Percentiles rank a stretch among this genome's conserved stretches.
phyloP scores from a whole-genome alignment of 1,140 invertebrate species.

The Holotrichia oblita region DNA sequence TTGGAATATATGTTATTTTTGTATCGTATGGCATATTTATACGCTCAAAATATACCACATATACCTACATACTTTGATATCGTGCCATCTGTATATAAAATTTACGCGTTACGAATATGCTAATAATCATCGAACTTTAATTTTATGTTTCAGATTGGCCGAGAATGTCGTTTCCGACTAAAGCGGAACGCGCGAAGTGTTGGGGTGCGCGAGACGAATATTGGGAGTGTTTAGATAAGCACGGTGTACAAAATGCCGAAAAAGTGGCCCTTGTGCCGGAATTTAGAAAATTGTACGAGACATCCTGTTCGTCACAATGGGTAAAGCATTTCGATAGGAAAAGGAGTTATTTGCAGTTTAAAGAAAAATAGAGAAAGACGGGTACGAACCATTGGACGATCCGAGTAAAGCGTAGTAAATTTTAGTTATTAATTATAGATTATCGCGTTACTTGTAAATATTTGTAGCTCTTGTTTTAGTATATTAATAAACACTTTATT shows the following conservation, averaged over 20 bases:
- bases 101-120: neutral
- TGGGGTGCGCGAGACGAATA: constrained; percentile 87
- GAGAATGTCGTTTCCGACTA: constrained; percentile 84
- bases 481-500: neutral
- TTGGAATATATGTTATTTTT: constrained; percentile 15
- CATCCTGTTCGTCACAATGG: constrained; percentile 87
- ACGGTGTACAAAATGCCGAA: constrained; percentile 61
- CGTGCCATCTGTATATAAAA: constrained; percentile 29
- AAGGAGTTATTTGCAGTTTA: constrained; percentile 86
- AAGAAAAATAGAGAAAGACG: constrained; percentile 86
- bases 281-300: constrained; percentile 82
- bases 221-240: constrained; percentile 86
- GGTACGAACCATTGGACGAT: constrained; percentile 77
- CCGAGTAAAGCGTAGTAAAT: constrained; percentile 31
- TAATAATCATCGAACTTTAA: constrained; percentile 17
- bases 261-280: constrained; percentile 70
- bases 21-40: constrained; percentile 20
- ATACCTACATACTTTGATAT: constrained; percentile 21
- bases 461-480: neutral
- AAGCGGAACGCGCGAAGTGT: constrained; percentile 81
- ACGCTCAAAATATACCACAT: constrained; percentile 10
- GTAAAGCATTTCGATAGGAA: constrained; percentile 95
- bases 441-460: constrained; percentile 12
- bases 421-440: constrained; percentile 3
- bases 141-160: constrained; percentile 33